Evolutionary conservation across 2,797 vertebrate species (phyloP), one percentile per base, ranked within the genome.

Genomic region (Hemitrygon akajei): DNA sequence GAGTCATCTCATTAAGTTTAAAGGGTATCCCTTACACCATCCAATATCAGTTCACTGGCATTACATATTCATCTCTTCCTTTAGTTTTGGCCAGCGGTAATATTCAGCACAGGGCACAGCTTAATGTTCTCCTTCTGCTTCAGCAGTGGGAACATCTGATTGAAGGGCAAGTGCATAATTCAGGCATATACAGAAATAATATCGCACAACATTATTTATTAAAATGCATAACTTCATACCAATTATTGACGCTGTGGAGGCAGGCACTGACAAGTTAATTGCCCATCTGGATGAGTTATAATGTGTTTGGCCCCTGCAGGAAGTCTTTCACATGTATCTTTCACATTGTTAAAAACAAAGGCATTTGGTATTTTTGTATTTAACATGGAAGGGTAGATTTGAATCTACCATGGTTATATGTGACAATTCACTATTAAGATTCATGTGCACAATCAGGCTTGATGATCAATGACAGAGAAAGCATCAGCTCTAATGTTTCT

Each of bases 181-280:
- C 82, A 86, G 82, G 82, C 25, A 60, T n/a, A 30, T 14, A 18
- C 58, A 60, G 82, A 18, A 86, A 86, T 60, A 86, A 30, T 86
- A 18, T 58, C 30, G 60, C 82, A 86, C n/a, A 58, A 30, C 82
- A 86, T 86, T 30, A 60, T 56, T 60, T 60, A 86, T 60, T 60
- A 86, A 86, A 86, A 60, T 86, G 82, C 56, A 86, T 86, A 58
- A 86, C 56, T 86, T 86, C 58, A 60, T 86, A 30, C 56, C 82
- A 86, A 86, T 86, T 58, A 58, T 86, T 86, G 56, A 60, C 27
- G 14, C 6, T n/a, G 82, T 86, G 27, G 56, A 60, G 82, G 27
- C 58, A 60, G 56, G 27, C 27, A 86, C 58, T 86, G 82, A 86
- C 56, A 86, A n/a, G 82, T 30, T 86, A 86, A 86, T 60, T 60